These are phyloP conservation scores for Phrynocephalus vlangalii DNA, from an alignment of 2,797 vertebrate species.

Conservation along the genomic window DNA sequence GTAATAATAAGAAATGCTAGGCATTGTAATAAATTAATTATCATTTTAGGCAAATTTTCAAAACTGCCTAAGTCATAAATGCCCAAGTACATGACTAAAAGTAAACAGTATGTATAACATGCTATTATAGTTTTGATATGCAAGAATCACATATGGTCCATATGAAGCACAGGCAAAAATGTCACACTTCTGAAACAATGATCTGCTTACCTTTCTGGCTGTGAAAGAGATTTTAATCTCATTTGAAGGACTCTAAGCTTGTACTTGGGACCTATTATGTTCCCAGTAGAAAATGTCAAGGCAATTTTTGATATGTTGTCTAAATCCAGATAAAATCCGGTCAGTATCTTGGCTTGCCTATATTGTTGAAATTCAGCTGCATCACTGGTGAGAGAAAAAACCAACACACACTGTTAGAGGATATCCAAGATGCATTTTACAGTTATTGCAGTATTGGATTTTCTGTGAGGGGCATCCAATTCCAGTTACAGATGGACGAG, in stretches of 20 bases:
- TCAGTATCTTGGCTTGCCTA: constrained; percentile 75
- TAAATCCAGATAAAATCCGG: constrained; percentile 74
- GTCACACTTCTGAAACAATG: background rate
- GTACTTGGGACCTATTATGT: constrained; percentile 59
- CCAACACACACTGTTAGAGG: no score
- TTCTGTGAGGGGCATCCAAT: no score
- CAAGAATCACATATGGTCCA: background rate
- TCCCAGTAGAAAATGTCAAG: constrained; percentile 73
- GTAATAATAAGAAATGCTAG: constrained; percentile 20
- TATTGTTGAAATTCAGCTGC: constrained; percentile 71
- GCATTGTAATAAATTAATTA: constrained; percentile 5
- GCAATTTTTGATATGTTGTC: constrained; percentile 73
- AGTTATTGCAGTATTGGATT: no score
- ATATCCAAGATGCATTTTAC: background rate
- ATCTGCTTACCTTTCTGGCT: constrained; percentile 74
- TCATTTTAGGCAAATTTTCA: background rate
- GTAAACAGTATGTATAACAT: background rate
- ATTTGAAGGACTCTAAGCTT: constrained; percentile 75
- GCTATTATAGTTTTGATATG: background rate
- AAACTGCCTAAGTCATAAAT: background rate
- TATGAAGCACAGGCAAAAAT: background rate
- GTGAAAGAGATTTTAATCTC: constrained; percentile 76
- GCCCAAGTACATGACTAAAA: background rate
- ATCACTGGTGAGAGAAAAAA: constrained; percentile 70
- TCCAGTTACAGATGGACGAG: no score